Evolutionary conservation across 23 tunicate genomes (phyloP).

Genomic region (Clavelina lepadiformis): DNA sequence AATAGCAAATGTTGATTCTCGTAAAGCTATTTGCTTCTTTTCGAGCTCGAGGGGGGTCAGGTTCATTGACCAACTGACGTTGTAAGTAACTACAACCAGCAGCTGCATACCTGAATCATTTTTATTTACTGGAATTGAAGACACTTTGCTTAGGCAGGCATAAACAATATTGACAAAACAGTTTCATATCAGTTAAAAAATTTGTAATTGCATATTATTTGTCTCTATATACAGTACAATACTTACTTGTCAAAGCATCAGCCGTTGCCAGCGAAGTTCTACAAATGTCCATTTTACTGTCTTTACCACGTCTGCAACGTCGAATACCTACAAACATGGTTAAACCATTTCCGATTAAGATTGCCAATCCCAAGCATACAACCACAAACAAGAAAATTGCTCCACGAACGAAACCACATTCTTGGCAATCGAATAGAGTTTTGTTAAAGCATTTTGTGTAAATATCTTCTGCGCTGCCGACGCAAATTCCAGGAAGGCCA

Average conservation of each 20-base stretch:
- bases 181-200: neutral
- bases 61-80: neutral
- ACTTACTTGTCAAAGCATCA: conserved; percentile 30
- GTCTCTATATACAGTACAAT: too few relatives aligned
- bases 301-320: conserved; percentile 1
- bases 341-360: conserved; percentile 23
- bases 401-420: conserved; percentile 15
- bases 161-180: too few relatives aligned
- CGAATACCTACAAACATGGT: conserved; percentile 14
- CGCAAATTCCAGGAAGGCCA: conserved; percentile 9
- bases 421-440: conserved; percentile 7
- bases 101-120: neutral
- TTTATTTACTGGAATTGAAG: neutral
- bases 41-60: conserved; percentile 4
- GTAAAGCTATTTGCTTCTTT: neutral
- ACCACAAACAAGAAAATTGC: conserved; percentile 23
- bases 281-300: conserved; percentile 35
- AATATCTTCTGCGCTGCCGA: neutral
- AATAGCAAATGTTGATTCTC: neutral
- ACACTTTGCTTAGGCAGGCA: too few relatives aligned
- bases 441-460: conserved; percentile 9
- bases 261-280: conserved; percentile 34
- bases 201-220: neutral
- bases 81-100: conserved; percentile 8
- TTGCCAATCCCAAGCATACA: conserved; percentile 24